Base-by-base conservation (phyloP, 2,888 invertebrate species). In the Caenorhabditis panamensis region DNA sequence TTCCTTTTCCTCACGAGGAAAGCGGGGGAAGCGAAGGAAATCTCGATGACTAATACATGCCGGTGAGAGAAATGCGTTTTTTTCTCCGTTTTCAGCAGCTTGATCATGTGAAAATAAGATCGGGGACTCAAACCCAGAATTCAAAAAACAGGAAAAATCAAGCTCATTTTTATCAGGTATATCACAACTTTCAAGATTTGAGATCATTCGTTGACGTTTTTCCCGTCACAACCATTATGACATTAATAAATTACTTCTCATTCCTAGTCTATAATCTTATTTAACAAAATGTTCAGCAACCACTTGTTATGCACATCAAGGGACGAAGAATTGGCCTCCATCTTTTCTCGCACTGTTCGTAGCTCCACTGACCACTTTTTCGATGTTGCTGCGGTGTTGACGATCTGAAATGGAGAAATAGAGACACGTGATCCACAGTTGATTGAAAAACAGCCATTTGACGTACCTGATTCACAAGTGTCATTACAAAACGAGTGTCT, bases 341-440 rank as follows among this genome's bases (percentile, higher is more conserved):
- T 9, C 16, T 41, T 59, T 9, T 75, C 75, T 2, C 53, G 53
- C 16, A 66, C 20, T 1, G 53, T n/a, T 24, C 66, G 66, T 28
- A 75, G 11, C 13, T 75, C 75, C 2, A 53, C 53, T 0, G 75
- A 66, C 66, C 75, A 75, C 41, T 75, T 75, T 11, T 75, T 75
- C 0, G 75, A 75, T n/a, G 75, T 75, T 20, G 66, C 61, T 0
- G 66, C 75, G 0, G 75, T 75, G 28, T 75, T 66, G 2, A 75
- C 61, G 4, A 66, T 59, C 75, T 75, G 36, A 24, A 66, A 59
- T 31, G 9, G 31, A 6, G n/a, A 16, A 28, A 24, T 5, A 9
- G 2, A 36, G 9, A 18, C 8, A 41, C 18, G 0, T 22, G 16
- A 16, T 6, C 31, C 5, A 31, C 31, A 6, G 4, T 31, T 4